Evolutionary conservation across 2,113 vertebrate genomes (phyloP), one percentile per base, ranked within the genome.

Genomic region (Morone chrysops): DNA sequence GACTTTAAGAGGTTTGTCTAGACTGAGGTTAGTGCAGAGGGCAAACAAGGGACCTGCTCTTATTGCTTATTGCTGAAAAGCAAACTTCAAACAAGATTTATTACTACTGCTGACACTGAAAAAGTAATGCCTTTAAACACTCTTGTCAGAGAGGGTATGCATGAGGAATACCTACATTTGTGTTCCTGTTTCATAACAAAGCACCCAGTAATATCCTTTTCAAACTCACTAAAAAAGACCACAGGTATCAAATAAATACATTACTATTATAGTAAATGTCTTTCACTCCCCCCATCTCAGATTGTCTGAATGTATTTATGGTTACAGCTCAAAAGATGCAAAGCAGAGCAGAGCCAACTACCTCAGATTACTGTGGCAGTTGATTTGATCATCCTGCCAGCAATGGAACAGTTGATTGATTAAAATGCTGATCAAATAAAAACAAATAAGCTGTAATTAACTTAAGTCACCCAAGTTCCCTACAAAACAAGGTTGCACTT

Each of bases 31-130:
- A 56, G 48, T 10, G 43, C 13, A 50, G 38, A 87, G 63, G 75
- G 54, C 71, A 80, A 63, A 81, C 48, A 56, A 63, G 41, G 54
- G 70, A 31, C 48, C 62, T 56, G 61, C 25, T 51, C n/a, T 12
- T 4, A 7, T 38, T 80, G 43, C 50, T 54, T 66, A 61, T 51
- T 59, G 20, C 51, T 56, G 10, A 60, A 43, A 80, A 48, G 47
- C 17, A 66, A 80, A 65, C n/a, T 78, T 82, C 48, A 80, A 78
- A 78, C 25, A 51, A 17, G 65, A 85, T 85, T 81, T 31, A 82
- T 60, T 17, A 70, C 78, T 61, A 43, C 16, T 48, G 59, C 68
- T 72, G 60, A 85, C 17, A 17, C 45, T 75, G 13, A 25, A 41
- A 60, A 79, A 40, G 57, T 1, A 11, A 7, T 45, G 31, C 45